phyloP scores from a whole-genome alignment of 2,113 vertebrate genomes.

The Thalassoma bifasciatum region DNA sequence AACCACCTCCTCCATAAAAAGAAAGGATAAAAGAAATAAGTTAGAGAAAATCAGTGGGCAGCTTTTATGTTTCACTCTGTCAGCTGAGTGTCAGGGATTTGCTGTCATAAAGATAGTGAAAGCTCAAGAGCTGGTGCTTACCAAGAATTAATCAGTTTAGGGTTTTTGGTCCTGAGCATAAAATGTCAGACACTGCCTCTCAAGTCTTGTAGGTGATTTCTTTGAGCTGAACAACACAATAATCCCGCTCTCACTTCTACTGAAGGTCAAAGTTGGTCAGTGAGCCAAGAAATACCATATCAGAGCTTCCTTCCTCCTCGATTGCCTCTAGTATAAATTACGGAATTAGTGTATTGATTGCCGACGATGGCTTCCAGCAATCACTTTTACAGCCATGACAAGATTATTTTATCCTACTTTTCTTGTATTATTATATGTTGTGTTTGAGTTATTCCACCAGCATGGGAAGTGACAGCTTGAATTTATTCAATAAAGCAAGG shows the following conservation, averaged over 20 bases:
- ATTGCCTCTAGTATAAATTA: constrained; percentile 97
- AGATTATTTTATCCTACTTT: constrained; percentile 99
- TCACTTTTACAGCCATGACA: constrained; percentile 99
- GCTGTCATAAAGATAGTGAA: constrained; percentile 79
- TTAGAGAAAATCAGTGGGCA: constrained; percentile 67
- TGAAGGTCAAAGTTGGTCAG: constrained; percentile 99
- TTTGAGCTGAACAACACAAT: constrained; percentile 91
- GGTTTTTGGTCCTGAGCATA: constrained; percentile 83
- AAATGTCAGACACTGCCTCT: constrained; percentile 89
- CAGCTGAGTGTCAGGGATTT: constrained; percentile 81
- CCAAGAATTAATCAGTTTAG: constrained; percentile 92
- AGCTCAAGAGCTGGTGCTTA: constrained; percentile 81
- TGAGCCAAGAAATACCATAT: constrained; percentile 99
- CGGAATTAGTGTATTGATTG: constrained; percentile 99
- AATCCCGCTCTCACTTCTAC: constrained; percentile 91
- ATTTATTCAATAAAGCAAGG: constrained; percentile 99
- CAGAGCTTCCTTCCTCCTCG: constrained; percentile 95
- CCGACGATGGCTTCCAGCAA: constrained; percentile 94
- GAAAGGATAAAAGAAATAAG: constrained; percentile 70
- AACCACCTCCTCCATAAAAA: constrained; percentile 65
- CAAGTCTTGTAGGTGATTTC: constrained; percentile 94
- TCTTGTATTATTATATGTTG: constrained; percentile 99
- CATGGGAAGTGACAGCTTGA: constrained; percentile 99
- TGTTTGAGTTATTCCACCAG: constrained; percentile 98
- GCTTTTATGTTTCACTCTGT: constrained; percentile 77